Evolutionary conservation across 2,113 vertebrate species (phyloP).

Genomic region (Notothenia rossii): DNA sequence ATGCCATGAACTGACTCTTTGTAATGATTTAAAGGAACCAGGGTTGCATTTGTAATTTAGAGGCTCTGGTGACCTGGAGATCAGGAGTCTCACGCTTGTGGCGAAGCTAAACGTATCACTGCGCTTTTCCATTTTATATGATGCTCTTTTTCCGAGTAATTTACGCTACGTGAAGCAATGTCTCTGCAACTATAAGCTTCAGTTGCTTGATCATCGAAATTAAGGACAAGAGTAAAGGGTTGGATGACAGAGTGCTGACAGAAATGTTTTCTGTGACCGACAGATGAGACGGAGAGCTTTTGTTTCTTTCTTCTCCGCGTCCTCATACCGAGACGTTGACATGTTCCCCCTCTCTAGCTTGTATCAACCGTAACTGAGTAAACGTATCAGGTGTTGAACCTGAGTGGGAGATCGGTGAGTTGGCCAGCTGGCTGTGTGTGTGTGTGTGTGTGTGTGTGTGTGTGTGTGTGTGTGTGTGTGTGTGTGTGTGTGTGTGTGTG

Average conservation of each 20-base stretch:
- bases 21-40: slow-evolving; percentile 17
- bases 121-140: slow-evolving; percentile 51
- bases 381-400: not conserved
- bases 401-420: no score
- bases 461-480: no score
- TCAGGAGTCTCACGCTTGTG: slow-evolving; percentile 34
- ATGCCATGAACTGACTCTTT: slow-evolving; percentile 15
- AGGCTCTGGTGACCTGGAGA: slow-evolving; percentile 53
- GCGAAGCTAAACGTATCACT: slow-evolving; percentile 39
- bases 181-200: slow-evolving; percentile 14
- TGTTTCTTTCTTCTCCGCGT: no score
- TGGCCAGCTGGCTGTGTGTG: slow-evolving; percentile 7
- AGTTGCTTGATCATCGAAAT: slow-evolving; percentile 8
- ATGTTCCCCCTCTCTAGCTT: not conserved
- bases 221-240: not conserved
- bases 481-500: no score
- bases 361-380: not conserved
- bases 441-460: not conserved
- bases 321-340: not conserved
- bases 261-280: not conserved
- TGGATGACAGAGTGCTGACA: not conserved
- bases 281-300: not conserved
- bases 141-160: slow-evolving; percentile 42
- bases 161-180: slow-evolving; percentile 33
- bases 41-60: slow-evolving; percentile 46